Base-by-base conservation (phyloP, 2,113 vertebrate genomes). In the Shinisaurus crocodilurus region DNA sequence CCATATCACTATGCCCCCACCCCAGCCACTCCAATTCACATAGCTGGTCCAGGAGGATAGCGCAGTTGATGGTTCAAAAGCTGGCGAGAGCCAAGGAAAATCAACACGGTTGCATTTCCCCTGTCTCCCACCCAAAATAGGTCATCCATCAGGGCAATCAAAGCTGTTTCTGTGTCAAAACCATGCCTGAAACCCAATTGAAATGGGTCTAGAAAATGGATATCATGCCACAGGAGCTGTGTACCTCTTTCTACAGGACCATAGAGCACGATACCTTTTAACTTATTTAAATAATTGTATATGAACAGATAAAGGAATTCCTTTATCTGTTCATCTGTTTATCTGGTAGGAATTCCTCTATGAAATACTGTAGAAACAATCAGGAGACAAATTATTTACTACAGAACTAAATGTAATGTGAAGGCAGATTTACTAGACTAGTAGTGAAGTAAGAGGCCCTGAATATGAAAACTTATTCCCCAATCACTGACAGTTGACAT, bases 401-500 rank as follows among this genome's bases (percentile, higher is more conserved):
- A 89, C 77, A 94, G 70, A 85, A 93, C 6, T 32, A 91, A 3
- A 89, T 1, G 80, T 70, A 90, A 82, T 70, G 67, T 45, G 67
- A 95, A 92, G 93, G 82, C 90, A 95, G 37, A 92, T 92, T 89
- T 90, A 91, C 85, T 88, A 89, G 48, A 8, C 57, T 54, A 54
- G n/a, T 83, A 83, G 3, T 32, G 90, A 67, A 27, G 85, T 80
- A 91, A 94, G 77, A 18, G 75, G 88, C 50, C 6, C 25, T 45
- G n/a, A 96, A 86, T 86, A 91, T 12, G 54, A 91, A 97, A 94
- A 94, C 82, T 82, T 60, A 87, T 90, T 91, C 45, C 63, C 40
- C 88, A 43, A 7, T 87, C 65, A 96, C 87, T 95, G 88, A 94
- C 86, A 90, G 85, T 9, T 95, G 87, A 95, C 83, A 79, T 94